Percentiles rank a stretch among this genome's conserved stretches.
Evolutionary conservation across 2,797 vertebrate genomes (phyloP).

Genomic region (Clarias laeviceps): DNA sequence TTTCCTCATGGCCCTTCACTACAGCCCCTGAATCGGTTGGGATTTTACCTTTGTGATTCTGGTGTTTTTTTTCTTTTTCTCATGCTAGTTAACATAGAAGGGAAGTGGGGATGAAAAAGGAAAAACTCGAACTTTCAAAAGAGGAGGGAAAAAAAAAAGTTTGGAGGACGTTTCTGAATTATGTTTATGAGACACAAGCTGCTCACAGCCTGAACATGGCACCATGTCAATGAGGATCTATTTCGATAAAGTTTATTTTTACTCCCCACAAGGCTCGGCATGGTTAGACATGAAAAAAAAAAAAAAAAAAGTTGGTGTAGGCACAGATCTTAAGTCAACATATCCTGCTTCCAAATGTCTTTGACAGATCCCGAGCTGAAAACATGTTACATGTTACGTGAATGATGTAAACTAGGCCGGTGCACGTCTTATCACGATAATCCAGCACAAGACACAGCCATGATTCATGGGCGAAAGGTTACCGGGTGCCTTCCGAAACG

Average conservation of each 20-base stretch:
- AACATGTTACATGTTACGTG: conserved; percentile 23
- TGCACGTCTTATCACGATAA: conserved; percentile 30
- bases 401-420: conserved; percentile 17
- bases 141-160: conserved; percentile 70
- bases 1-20: conserved; percentile 56
- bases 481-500: conserved; percentile 45
- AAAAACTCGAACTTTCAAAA: conserved; percentile 78
- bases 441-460: conserved; percentile 32
- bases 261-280: conserved; percentile 78
- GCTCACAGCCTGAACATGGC: conserved; percentile 84
- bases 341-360: conserved; percentile 54
- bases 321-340: conserved; percentile 59
- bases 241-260: conserved; percentile 86
- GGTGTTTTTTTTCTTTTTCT: conserved; percentile 25
- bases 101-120: conserved; percentile 69
- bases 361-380: conserved; percentile 50
- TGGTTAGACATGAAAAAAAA: conserved; percentile 69
- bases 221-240: conserved; percentile 82
- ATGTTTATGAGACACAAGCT: conserved; percentile 83
- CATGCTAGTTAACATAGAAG: conserved; percentile 63
- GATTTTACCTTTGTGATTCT: conserved; percentile 64
- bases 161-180: conserved; percentile 84
- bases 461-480: conserved; percentile 50
- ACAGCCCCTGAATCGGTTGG: conserved; percentile 62
- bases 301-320: conserved; percentile 61